Percentiles rank a stretch among this genome's conserved stretches.
phyloP scores from a whole-genome alignment of 2,113 vertebrate genomes.

The Sturnus vulgaris region DNA sequence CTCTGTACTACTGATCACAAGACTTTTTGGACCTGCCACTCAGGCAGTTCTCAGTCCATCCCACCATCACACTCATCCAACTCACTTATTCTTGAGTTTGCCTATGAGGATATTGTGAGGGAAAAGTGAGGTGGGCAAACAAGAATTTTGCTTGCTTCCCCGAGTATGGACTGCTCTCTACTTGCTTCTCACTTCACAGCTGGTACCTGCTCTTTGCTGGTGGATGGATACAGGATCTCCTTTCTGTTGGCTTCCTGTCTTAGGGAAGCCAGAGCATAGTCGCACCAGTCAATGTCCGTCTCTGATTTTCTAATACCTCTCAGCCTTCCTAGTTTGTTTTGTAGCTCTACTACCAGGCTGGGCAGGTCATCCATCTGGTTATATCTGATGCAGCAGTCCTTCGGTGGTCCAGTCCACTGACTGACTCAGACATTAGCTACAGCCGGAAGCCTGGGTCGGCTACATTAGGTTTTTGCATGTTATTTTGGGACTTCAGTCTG shows the following conservation, averaged over 20 bases:
- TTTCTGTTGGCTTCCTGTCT: background rate
- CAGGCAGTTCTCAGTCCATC: background rate
- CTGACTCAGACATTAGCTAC: background rate
- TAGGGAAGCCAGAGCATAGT: background rate
- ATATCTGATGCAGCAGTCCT: background rate
- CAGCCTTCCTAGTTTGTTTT: background rate
- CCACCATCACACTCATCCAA: background rate
- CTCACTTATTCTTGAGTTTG: background rate
- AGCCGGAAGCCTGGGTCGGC: background rate
- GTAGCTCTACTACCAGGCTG: background rate
- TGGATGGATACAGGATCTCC: background rate
- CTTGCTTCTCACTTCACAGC: background rate
- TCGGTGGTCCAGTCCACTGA: background rate
- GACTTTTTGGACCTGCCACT: background rate
- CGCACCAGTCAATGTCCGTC: no score
- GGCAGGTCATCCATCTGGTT: background rate
- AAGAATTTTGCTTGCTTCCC: background rate
- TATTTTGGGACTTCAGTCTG: background rate
- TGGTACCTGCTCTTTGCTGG: background rate
- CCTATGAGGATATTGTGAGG: background rate
- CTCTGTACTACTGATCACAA: background rate
- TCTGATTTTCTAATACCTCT: background rate
- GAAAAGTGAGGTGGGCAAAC: background rate
- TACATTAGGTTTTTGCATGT: rapidly evolving
- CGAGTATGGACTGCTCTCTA: background rate